These are phyloP conservation scores for Hemistola chrysoprasaria DNA, from an alignment of 2,888 invertebrate genomes.

Conservation along the genomic window DNA sequence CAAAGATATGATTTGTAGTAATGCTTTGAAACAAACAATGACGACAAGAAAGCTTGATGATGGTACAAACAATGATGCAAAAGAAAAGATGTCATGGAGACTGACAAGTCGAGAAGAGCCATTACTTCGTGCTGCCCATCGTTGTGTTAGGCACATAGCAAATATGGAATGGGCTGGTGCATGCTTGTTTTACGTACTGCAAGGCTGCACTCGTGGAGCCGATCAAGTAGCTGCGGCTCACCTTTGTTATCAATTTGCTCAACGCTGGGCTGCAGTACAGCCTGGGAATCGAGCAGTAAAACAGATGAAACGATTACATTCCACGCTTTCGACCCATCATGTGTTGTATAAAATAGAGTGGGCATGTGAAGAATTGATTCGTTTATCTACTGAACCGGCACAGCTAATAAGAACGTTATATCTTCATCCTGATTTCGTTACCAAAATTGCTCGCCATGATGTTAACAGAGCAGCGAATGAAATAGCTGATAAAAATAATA, in stretches of 20 bases:
- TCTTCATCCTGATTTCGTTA: constrained; percentile 65
- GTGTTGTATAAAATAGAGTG: constrained; percentile 73
- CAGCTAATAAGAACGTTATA: constrained; percentile 73
- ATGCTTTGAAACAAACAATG: constrained; percentile 79
- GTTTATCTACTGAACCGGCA: constrained; percentile 67
- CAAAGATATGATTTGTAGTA: constrained; percentile 79
- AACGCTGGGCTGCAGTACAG: constrained; percentile 72
- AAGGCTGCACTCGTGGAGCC: constrained; percentile 75
- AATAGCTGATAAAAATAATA: constrained; percentile 75
- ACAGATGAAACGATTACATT: constrained; percentile 74
- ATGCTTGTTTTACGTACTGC: constrained; percentile 74
- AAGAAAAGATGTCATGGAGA: constrained; percentile 67
- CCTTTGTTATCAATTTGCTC: constrained; percentile 76
- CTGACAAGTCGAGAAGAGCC: constrained; percentile 68
- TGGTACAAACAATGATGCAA: constrained; percentile 42
- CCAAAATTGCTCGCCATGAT: constrained; percentile 67
- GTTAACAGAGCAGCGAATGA: constrained; percentile 73
- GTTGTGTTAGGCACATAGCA: constrained; percentile 72
- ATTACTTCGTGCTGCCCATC: constrained; percentile 69
- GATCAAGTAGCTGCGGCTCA: constrained; percentile 79
- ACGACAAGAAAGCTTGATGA: constrained; percentile 62
- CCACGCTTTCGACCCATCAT: constrained; percentile 72
- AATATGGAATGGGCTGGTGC: constrained; percentile 81
- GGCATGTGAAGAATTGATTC: constrained; percentile 71
- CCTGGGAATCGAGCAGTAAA: constrained; percentile 73